A percentile compares a stretch with the other conserved stretches of the same genome.
phyloP scores from a whole-genome alignment of 2,888 invertebrate genomes.

The Tyria jacobaeae region DNA sequence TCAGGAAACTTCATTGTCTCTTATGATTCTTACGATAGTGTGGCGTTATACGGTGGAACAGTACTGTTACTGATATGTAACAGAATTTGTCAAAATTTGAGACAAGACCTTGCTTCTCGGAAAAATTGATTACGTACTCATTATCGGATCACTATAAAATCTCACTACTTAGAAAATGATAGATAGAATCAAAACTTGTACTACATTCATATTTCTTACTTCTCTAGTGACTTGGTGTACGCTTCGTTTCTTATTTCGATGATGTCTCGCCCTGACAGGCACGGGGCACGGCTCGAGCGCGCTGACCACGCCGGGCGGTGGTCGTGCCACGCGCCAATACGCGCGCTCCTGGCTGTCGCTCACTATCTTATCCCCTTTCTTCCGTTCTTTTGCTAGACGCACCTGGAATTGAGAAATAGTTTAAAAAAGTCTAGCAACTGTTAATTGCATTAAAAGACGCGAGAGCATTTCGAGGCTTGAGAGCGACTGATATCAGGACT shows the following conservation, averaged over 20 bases:
- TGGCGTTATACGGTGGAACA: too few species aligned
- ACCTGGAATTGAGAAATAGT: slow-evolving; percentile 82
- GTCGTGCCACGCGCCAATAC: slow-evolving; percentile 98
- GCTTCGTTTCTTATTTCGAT: slow-evolving; percentile 90
- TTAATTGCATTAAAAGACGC: too few species aligned
- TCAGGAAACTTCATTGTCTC: too few species aligned
- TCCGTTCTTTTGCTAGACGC: slow-evolving; percentile 96
- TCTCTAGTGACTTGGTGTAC: slow-evolving; percentile 93
- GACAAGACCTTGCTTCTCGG: too few species aligned
- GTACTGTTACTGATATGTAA: too few species aligned
- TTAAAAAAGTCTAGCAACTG: too few species aligned
- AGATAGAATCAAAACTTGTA: neutral
- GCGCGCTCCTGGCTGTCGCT: slow-evolving; percentile 98
- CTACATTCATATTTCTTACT: slow-evolving; percentile 78
- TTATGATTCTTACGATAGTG: too few species aligned
- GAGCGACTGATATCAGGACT: too few species aligned
- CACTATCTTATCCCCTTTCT: slow-evolving; percentile 98
- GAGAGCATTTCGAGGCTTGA: too few species aligned
- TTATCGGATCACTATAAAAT: neutral
- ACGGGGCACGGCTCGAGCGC: slow-evolving; percentile 95
- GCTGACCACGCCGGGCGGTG: slow-evolving; percentile 95
- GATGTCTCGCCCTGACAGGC: slow-evolving; percentile 90
- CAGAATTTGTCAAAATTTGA: too few species aligned
- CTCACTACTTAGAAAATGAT: neutral
- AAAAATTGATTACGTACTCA: neutral